Evolutionary conservation across 2,113 vertebrate genomes (phyloP), one percentile per base, ranked within the genome.

Genomic region (Gopherus flavomarginatus): DNA sequence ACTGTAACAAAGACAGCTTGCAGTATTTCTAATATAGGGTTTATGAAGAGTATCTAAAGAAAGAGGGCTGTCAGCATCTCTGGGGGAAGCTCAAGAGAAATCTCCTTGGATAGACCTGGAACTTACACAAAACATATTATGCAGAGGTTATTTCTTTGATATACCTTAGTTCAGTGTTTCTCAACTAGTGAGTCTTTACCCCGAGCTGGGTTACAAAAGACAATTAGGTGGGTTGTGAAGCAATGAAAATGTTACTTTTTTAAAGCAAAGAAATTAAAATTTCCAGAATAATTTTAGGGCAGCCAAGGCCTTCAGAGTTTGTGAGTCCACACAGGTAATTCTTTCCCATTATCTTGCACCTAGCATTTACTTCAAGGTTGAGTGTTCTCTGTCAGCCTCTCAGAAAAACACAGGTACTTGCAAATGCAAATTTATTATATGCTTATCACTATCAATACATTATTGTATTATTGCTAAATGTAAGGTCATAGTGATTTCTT

Each of bases 211-310:
- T 47, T n/a, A 88, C 77, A 62, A 7, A 9, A 72, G 0, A 0
- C 2, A 50, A 1, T 2, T 54, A 35, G 86, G 47, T 0, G 1
- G 4, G 49, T 6, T 35, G 4, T 53, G 26, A 79, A 5, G 84
- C 92, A 57, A 56, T 52, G 29, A 56, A 75, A 75, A 85, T 82
- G 21, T 8, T 96, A 84, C 16, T 49, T 29, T 84, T 42, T n/a
- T 24, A 54, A 81, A 52, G 19, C 47, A 52, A 80, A 52, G 29
- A 81, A 22, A 35, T 11, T 19, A 35, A 11, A 42, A 21, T 75
- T 80, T 80, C 17, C 42, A 38, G 54, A 84, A 72, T 65, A 6
- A 90, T 16, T 50, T 2, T 83, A 2, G 6, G n/a, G 38, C 81
- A 85, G n/a, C 3, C 49, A 47, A 83, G 90, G 2, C 2, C 13